Base-by-base conservation (phyloP, 2,888 invertebrate genomes). In the Amblyjoppa fuscipennis region DNA sequence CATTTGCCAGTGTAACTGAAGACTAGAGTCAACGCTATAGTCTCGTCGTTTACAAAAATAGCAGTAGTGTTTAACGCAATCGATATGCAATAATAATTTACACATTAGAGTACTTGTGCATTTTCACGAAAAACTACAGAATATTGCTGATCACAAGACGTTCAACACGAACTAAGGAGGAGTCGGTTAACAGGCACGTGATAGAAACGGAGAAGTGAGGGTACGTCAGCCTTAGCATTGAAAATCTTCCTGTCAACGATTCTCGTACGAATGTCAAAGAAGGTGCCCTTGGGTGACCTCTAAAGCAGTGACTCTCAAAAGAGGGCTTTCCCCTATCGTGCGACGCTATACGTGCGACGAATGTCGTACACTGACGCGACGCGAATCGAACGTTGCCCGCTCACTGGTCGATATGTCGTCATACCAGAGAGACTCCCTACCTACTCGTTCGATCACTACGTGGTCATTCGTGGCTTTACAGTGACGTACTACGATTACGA, bases 221-320 rank as follows among this genome's bases (percentile, higher is more conserved):
- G 80, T 77, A 80, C 80, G 84, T 85, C 81, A 84, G 77, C 86
- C 88, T 87, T 89, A 85, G 83, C 86, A 86, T 77, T 89, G 86
- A 85, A 87, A 84, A 86, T 51, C 56, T 64, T 51, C 61, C 80
- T 80, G 77, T 74, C 70, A 77, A 85, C 86, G 88, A 84, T 90
- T 88, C 83, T 81, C 73, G 51, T n/a, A 9, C 73, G 87, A 92
- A 93, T 92, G 91, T 92, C 92, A 84, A 69, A 69, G 87, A 88
- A 92, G 90, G 92, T 92, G 92, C 90, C 92, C 91, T 92, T 92
- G 91, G 78, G 56, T 88, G 91, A 92, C 92, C 93, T 91, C 89
- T 89, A 90, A 88, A 84, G 11, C 87, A 82, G 88, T 56, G 91
- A 85, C 89, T 89, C 91, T 92, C 92, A 93, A 82, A 59, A 69